These are phyloP conservation scores for Mesembrinibis cayennensis DNA, from an alignment of 2,113 vertebrate species.

Conservation along the genomic window DNA sequence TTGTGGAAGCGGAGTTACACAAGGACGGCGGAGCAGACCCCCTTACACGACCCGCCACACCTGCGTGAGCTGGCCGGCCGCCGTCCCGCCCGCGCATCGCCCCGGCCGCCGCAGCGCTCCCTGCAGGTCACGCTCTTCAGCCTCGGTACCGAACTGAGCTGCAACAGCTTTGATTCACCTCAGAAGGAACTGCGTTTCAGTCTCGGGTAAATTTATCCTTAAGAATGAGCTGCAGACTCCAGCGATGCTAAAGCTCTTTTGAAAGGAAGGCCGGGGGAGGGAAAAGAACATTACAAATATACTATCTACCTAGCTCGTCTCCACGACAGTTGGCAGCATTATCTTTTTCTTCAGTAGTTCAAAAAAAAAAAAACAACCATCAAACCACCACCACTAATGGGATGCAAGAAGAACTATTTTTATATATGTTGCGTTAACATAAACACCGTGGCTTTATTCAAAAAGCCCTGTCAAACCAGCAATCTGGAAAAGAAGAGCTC, in stretches of 20 bases:
- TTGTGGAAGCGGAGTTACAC: neutral
- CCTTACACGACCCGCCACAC: neutral
- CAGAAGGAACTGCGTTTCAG: neutral
- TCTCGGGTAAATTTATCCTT: neutral
- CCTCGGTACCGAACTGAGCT: neutral
- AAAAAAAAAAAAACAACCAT: neutral
- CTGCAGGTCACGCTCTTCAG: neutral
- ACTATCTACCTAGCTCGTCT: neutral
- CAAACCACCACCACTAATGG: neutral
- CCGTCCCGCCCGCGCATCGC: fast-evolving
- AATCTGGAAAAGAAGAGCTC: neutral
- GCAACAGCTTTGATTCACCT: neutral
- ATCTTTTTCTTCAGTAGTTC: neutral
- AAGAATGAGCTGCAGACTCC: constrained; percentile 24
- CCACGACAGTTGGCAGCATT: neutral
- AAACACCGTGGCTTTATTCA: neutral
- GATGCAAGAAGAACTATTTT: constrained; percentile 9
- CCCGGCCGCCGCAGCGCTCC: fast-evolving
- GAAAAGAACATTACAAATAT: constrained; percentile 20
- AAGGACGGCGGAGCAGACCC: neutral
- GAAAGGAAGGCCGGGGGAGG: constrained; percentile 26
- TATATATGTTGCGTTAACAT: neutral
- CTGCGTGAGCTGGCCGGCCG: fast-evolving
- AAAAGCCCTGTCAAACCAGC: neutral
- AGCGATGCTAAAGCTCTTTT: neutral